A percentile compares a stretch with the other conserved stretches of the same genome.
Conservation (phyloP, 2,888 invertebrate species). For the Seira sanloemensis region DNA sequence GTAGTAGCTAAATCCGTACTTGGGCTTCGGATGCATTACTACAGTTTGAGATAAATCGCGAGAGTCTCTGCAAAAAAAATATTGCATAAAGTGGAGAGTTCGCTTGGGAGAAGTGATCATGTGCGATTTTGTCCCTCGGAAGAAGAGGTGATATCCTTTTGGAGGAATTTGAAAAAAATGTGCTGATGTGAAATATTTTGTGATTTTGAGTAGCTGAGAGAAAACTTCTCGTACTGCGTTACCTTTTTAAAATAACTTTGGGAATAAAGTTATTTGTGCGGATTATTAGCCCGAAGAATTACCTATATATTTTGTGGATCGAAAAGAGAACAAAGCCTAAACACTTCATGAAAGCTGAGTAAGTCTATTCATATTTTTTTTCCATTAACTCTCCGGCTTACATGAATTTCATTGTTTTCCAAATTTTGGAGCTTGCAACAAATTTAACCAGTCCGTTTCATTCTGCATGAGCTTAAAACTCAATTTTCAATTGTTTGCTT, state of each 20-base stretch:
- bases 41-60: not conserved
- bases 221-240: not conserved
- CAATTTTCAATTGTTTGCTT: not conserved
- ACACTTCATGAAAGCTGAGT: conserved; percentile 70
- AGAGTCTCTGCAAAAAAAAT: not conserved
- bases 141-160: not conserved
- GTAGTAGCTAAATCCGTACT: conserved; percentile 6
- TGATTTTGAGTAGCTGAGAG: not conserved
- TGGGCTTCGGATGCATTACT: not conserved
- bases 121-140: not conserved
- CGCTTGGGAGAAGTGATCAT: not conserved
- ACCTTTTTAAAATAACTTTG: too few relatives aligned
- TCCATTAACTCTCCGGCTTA: not conserved
- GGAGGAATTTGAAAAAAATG: not conserved
- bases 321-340: conserved; percentile 18
- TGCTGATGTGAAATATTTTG: conserved; percentile 2
- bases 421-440: too few relatives aligned
- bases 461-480: not conserved
- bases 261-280: not conserved
- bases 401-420: not conserved
- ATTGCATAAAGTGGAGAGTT: not conserved
- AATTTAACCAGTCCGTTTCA: too few relatives aligned
- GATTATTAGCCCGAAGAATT: too few relatives aligned
- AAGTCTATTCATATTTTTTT: conserved; percentile 38
- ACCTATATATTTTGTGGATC: conserved; percentile 22